phyloP scores from a whole-genome alignment of 2,797 vertebrate species.

The Sebastes dallii region DNA sequence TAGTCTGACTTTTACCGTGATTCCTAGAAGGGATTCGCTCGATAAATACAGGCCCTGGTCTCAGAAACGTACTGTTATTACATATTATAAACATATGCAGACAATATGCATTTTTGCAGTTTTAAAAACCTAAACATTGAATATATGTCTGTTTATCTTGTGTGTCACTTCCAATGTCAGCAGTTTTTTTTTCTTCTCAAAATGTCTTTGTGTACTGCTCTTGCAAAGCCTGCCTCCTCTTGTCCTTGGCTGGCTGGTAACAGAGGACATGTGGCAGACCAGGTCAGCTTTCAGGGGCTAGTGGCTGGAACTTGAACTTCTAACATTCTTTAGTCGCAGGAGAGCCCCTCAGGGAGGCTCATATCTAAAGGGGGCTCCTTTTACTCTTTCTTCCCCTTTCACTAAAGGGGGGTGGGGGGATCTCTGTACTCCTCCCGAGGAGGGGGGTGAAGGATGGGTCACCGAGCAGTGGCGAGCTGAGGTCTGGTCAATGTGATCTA shows the following conservation, averaged over 20 bases:
- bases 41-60: too few relatives aligned
- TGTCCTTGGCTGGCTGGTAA: slow-evolving; percentile 73
- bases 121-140: neutral
- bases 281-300: slow-evolving; percentile 79
- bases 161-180: slow-evolving; percentile 15
- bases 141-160: neutral
- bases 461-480: slow-evolving; percentile 28
- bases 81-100: neutral
- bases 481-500: slow-evolving; percentile 42
- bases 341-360: slow-evolving; percentile 72
- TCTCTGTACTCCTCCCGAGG: slow-evolving; percentile 38
- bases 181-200: neutral
- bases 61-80: neutral
- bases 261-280: slow-evolving; percentile 75
- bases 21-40: neutral
- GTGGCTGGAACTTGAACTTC: slow-evolving; percentile 78
- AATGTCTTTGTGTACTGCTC: slow-evolving; percentile 2
- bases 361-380: slow-evolving; percentile 70
- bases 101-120: neutral
- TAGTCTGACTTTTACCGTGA: neutral
- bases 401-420: slow-evolving; percentile 35
- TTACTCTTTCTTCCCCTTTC: slow-evolving; percentile 69
- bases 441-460: slow-evolving; percentile 45
- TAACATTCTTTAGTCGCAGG: slow-evolving; percentile 67
- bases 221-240: slow-evolving; percentile 48